Evolutionary conservation across 2,888 invertebrate genomes (phyloP).

Genomic region (Lobophora halterata): DNA sequence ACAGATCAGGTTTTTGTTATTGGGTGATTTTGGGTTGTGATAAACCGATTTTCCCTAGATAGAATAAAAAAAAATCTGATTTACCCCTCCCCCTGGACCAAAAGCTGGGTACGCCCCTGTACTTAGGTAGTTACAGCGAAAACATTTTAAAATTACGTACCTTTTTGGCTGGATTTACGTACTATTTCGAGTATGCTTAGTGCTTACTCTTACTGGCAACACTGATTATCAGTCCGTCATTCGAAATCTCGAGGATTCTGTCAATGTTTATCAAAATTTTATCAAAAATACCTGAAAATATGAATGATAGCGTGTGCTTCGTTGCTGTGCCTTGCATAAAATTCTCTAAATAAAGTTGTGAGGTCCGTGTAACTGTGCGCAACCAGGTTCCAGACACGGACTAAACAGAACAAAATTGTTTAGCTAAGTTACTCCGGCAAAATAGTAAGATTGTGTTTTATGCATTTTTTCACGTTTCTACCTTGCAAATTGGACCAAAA

Average conservation of each 20-base stretch:
- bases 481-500: neutral
- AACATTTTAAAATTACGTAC: no score
- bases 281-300: slow-evolving; percentile 63
- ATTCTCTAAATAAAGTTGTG: slow-evolving; percentile 44
- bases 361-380: slow-evolving; percentile 33
- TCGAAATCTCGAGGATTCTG: slow-evolving; percentile 1
- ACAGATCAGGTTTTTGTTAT: no score
- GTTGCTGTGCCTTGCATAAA: slow-evolving; percentile 36
- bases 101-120: no score
- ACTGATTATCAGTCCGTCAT: neutral
- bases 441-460: slow-evolving; percentile 41
- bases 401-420: slow-evolving; percentile 32
- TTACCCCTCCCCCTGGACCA: no score
- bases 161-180: no score
- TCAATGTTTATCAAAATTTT: slow-evolving; percentile 55
- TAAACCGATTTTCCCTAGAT: no score
- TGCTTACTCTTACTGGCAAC: no score
- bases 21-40: no score
- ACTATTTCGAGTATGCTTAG: no score
- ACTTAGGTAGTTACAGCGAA: no score
- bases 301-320: slow-evolving; percentile 66
- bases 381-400: slow-evolving; percentile 31
- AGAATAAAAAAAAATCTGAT: no score
- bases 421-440: slow-evolving; percentile 44
- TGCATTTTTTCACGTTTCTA: neutral